Conservation (phyloP, 2,797 vertebrate genomes). For the Microctenopoma lineatum region DNA sequence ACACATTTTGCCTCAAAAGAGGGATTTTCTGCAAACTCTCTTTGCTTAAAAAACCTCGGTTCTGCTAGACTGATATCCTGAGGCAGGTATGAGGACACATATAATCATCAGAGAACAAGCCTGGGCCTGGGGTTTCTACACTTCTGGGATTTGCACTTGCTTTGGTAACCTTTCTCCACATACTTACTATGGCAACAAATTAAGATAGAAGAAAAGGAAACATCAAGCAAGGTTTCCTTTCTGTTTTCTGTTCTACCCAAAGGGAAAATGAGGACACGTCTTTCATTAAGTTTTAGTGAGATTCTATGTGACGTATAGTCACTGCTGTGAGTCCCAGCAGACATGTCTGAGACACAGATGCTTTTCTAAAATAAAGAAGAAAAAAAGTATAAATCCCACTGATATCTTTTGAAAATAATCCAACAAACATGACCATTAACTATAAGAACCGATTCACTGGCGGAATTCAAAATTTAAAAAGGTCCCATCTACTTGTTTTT, state of each 20-base stretch:
- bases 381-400: no score
- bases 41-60: slow-evolving; percentile 57
- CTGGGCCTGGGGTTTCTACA: slow-evolving; percentile 70
- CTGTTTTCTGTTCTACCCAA: slow-evolving; percentile 1
- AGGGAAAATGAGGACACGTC: slow-evolving; percentile 37
- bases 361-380: slow-evolving; percentile 14
- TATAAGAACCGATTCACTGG: no score
- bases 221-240: slow-evolving; percentile 34
- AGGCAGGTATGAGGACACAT: slow-evolving; percentile 78
- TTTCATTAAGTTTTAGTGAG: slow-evolving; percentile 1
- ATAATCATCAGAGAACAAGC: slow-evolving; percentile 75
- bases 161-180: slow-evolving; percentile 57
- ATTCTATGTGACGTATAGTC: slow-evolving; percentile 5
- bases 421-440: no score
- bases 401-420: no score
- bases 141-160: slow-evolving; percentile 62
- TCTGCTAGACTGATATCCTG: slow-evolving; percentile 77
- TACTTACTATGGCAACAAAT: slow-evolving; percentile 44
- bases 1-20: slow-evolving; percentile 24
- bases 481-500: no score
- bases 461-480: no score
- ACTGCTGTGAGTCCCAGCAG: background rate
- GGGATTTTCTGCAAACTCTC: slow-evolving; percentile 37
- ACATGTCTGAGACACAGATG: slow-evolving; percentile 2
- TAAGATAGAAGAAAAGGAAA: slow-evolving; percentile 33